Percentiles rank a stretch among this genome's conserved stretches.
phyloP scores from a whole-genome alignment of 2,888 invertebrate genomes.

The Lasioglossum villosulum region DNA sequence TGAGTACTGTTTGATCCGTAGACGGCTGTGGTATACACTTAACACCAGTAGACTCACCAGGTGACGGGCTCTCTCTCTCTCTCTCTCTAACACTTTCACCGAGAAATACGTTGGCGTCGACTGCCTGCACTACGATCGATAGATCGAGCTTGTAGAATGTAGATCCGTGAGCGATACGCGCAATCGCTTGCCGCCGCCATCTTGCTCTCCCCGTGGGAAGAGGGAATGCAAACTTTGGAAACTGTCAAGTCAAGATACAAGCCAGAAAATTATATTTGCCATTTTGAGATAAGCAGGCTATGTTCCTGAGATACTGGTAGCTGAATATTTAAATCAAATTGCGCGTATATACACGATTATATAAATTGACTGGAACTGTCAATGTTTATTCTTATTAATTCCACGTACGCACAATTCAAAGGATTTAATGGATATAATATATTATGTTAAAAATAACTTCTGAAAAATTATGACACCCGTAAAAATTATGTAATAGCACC shows the following conservation, averaged over 20 bases:
- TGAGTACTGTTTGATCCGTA: constrained; percentile 62
- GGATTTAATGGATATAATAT: background rate
- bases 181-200: background rate
- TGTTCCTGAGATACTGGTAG: background rate
- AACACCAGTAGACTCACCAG: background rate
- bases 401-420: background rate
- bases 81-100: background rate
- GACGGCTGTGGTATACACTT: constrained; percentile 5
- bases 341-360: no score
- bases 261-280: background rate
- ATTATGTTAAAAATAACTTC: background rate
- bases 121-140: background rate
- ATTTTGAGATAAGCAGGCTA: background rate
- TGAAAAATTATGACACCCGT: background rate
- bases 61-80: background rate
- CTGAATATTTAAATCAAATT: background rate
- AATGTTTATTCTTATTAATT: background rate
- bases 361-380: background rate
- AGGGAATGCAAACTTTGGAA: background rate
- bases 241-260: background rate
- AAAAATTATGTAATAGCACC: background rate
- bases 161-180: background rate
- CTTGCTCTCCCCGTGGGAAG: background rate
- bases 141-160: background rate
- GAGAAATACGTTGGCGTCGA: background rate